Percentiles rank a stretch among this genome's conserved stretches.
Evolutionary conservation across 2,797 vertebrate species (phyloP).

Genomic region (Hephaestus fuliginosus): DNA sequence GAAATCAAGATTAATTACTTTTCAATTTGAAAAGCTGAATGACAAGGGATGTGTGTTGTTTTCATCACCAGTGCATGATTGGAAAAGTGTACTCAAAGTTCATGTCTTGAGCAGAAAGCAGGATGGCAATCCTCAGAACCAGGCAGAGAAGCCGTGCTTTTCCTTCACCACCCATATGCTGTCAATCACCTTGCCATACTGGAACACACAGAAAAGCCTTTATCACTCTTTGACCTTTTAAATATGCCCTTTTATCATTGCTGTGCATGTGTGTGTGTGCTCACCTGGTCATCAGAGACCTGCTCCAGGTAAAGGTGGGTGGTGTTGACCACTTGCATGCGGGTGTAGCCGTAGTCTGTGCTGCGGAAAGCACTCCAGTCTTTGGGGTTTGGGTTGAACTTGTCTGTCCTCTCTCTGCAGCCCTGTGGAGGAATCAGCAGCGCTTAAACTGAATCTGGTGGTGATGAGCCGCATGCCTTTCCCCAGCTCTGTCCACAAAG

Average conservation of each 20-base stretch:
- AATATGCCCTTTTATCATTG: neutral
- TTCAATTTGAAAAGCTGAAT: neutral
- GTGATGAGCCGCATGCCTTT: conserved; percentile 35
- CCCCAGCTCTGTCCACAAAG: conserved; percentile 30
- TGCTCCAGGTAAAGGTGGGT: conserved; percentile 92
- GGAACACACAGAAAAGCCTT: conserved; percentile 65
- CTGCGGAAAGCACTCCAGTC: conserved; percentile 91
- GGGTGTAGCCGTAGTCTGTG: conserved; percentile 90
- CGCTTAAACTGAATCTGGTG: conserved; percentile 19
- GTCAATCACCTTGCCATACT: conserved; percentile 92
- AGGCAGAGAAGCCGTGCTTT: conserved; percentile 79
- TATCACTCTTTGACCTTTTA: conserved; percentile 13
- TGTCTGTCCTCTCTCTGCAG: conserved; percentile 89
- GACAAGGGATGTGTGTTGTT: neutral
- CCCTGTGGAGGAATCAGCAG: conserved; percentile 82
- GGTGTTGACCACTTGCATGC: conserved; percentile 88
- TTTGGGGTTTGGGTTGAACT: conserved; percentile 86
- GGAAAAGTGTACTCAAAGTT: conserved; percentile 57
- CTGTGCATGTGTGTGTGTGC: conserved; percentile 28
- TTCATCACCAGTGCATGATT: conserved; percentile 16
- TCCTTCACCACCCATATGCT: conserved; percentile 90
- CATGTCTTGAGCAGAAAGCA: conserved; percentile 38
- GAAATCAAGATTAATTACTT: neutral
- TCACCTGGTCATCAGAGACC: conserved; percentile 93
- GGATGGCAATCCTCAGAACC: conserved; percentile 76